Evolutionary conservation across 2,888 invertebrate species (phyloP).

Genomic region (Odontocerum albicorne): DNA sequence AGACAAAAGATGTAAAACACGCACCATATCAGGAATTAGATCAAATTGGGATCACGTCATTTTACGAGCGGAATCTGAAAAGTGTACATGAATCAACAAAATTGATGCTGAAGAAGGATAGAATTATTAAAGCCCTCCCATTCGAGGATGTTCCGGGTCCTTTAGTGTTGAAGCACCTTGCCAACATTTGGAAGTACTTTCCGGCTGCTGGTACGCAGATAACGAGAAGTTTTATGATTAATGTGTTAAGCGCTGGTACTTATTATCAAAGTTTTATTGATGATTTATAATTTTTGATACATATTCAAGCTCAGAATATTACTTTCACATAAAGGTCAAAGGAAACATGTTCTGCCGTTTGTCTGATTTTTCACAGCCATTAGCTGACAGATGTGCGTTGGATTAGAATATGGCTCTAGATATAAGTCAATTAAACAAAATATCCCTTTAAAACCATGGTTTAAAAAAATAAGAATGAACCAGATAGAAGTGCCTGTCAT

Average conservation of each 20-base stretch:
- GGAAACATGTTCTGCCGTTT: too few relatives aligned
- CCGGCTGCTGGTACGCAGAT: conserved; percentile 65
- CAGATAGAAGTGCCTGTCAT: too few relatives aligned
- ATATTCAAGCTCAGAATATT: too few relatives aligned
- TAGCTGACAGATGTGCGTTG: too few relatives aligned
- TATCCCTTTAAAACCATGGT: too few relatives aligned
- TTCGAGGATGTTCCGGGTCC: conserved; percentile 71
- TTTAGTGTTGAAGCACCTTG: conserved; percentile 56
- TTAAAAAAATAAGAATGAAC: too few relatives aligned
- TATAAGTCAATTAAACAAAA: too few relatives aligned
- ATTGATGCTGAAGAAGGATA: neutral
- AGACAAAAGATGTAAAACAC: conserved; percentile 2
- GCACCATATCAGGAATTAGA: too few relatives aligned
- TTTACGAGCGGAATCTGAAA: neutral
- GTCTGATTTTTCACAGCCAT: too few relatives aligned
- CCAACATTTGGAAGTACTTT: conserved; percentile 61
- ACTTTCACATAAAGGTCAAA: too few relatives aligned
- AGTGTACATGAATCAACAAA: conserved; percentile 2
- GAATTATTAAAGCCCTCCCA: conserved; percentile 41
- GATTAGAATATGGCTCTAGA: too few relatives aligned
- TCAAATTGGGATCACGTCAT: neutral
- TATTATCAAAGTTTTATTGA: conserved; percentile 28
- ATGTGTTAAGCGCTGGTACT: conserved; percentile 57
- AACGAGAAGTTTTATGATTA: conserved; percentile 55
- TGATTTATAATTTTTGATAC: too few relatives aligned